These are phyloP conservation scores for Percina caprodes DNA, from an alignment of 2,113 vertebrate genomes.

Conservation along the genomic window DNA sequence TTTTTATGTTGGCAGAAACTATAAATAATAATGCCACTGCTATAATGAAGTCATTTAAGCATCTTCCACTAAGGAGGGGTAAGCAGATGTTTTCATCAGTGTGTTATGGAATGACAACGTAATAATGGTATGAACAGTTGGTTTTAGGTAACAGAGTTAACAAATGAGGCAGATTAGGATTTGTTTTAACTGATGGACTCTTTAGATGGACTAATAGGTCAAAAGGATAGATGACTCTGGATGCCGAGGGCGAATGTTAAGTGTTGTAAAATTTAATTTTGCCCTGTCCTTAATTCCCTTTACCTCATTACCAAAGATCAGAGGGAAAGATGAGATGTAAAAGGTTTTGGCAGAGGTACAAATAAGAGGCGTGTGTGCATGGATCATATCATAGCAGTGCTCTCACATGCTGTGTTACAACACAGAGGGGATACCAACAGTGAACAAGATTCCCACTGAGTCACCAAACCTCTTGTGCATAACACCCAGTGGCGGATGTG, in stretches of 20 bases:
- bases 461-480: slow-evolving; percentile 33
- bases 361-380: slow-evolving; percentile 11
- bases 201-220: background rate
- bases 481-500: slow-evolving; percentile 33
- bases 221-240: slow-evolving; percentile 44
- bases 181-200: slow-evolving; percentile 15
- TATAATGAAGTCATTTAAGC: slow-evolving; percentile 25
- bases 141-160: slow-evolving; percentile 18
- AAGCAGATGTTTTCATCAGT: slow-evolving; percentile 47
- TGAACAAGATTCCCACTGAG: slow-evolving; percentile 54
- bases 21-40: slow-evolving; percentile 28
- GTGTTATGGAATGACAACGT: background rate
- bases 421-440: slow-evolving; percentile 34
- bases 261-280: slow-evolving; percentile 24
- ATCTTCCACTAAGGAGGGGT: slow-evolving; percentile 7
- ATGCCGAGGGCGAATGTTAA: slow-evolving; percentile 17
- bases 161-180: background rate
- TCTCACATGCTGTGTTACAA: slow-evolving; percentile 61
- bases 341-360: slow-evolving; percentile 14
- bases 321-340: slow-evolving; percentile 8
- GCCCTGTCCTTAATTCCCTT: background rate
- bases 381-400: slow-evolving; percentile 20
- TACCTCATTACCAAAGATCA: slow-evolving; percentile 14
- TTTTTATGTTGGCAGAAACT: slow-evolving; percentile 18
- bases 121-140: slow-evolving; percentile 24